Conservation (phyloP, 2,797 vertebrate species). For the Synanceia verrucosa region DNA sequence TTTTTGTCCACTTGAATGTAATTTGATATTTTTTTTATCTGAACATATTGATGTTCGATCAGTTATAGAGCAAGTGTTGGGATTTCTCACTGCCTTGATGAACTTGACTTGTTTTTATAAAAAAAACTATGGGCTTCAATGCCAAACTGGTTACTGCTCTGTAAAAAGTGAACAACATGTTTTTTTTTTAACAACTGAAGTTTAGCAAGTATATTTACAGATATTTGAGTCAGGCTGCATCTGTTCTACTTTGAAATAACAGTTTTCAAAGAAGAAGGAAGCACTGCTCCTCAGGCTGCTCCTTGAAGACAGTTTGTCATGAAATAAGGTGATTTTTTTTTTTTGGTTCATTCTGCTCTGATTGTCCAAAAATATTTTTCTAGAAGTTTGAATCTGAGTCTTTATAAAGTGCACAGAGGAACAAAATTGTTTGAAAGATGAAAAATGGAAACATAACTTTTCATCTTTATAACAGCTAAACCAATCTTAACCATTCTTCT, state of each 20-base stretch:
- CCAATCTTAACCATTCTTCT: no score
- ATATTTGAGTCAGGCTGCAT: neutral
- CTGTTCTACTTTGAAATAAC: neutral
- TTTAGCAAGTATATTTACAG: neutral
- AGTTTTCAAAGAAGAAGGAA: neutral
- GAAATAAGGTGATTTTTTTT: neutral
- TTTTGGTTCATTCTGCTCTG: neutral
- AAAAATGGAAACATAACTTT: neutral
- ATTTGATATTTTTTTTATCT: neutral
- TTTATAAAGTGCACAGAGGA: neutral
- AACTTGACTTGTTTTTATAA: neutral
- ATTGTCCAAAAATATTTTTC: no score
- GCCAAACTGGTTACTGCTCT: neutral
- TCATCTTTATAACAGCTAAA: no score
- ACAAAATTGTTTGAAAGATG: neutral
- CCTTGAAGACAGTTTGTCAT: neutral
- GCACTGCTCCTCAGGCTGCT: no score
- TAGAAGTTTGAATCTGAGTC: neutral
- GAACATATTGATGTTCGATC: neutral
- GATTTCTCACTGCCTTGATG: neutral
- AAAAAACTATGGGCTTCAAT: neutral
- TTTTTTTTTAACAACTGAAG: neutral
- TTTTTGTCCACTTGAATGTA: slow-evolving; percentile 32
- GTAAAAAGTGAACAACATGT: neutral
- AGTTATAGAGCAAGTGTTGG: neutral